Conservation (phyloP, 2,888 invertebrate species). For the Drosophila borborema region DNA sequence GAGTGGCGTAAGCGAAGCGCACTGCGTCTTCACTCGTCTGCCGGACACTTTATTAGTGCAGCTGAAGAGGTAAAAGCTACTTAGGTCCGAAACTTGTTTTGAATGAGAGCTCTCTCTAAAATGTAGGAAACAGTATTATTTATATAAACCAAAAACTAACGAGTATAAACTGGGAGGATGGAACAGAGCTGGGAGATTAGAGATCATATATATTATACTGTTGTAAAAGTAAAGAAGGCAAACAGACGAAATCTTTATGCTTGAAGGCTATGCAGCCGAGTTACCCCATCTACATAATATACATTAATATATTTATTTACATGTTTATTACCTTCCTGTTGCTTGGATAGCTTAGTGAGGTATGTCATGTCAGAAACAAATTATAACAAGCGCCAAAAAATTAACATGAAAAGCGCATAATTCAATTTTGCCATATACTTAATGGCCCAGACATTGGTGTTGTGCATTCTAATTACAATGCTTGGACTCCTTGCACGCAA, state of each 20-base stretch:
- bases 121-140: no score
- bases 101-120: not conserved
- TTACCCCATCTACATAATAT: not conserved
- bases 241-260: not conserved
- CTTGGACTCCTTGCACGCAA: constrained; percentile 46
- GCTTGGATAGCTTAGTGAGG: constrained; percentile 10
- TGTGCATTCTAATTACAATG: constrained; percentile 72
- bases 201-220: no score
- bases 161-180: no score
- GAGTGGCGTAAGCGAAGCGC: constrained; percentile 25
- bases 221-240: no score
- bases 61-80: constrained; percentile 65
- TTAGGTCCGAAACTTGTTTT: constrained; percentile 49
- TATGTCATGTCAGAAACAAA: constrained; percentile 56
- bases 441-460: constrained; percentile 46
- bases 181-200: no score
- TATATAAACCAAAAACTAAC: no score
- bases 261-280: not conserved
- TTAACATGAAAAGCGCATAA: constrained; percentile 63
- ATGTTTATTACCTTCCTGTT: not conserved
- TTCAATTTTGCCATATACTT: constrained; percentile 52
- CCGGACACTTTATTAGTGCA: constrained; percentile 40
- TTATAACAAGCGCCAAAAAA: constrained; percentile 58
- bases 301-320: constrained; percentile 2
- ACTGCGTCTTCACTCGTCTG: constrained; percentile 23